A percentile compares a stretch with the other conserved stretches of the same genome.
Evolutionary conservation across 2,888 invertebrate genomes (phyloP).

Genomic region (Gastracanthus pulcherrimus): DNA sequence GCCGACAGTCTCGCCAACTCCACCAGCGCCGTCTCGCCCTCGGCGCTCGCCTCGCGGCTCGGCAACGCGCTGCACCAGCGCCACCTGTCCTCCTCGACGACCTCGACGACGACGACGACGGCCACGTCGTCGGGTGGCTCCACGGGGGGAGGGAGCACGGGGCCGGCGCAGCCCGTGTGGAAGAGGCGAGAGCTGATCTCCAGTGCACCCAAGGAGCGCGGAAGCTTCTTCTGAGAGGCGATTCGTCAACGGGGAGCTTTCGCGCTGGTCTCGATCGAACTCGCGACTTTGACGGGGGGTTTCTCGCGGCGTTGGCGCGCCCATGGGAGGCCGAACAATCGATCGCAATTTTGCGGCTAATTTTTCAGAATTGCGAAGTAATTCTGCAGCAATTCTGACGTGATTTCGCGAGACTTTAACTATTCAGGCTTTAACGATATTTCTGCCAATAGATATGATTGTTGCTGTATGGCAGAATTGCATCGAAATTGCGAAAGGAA

Average conservation of each 20-base stretch:
- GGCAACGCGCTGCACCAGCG: neutral
- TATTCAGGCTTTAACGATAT: too few species aligned
- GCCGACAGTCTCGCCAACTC: slow-evolving; percentile 76
- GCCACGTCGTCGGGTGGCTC: slow-evolving; percentile 14
- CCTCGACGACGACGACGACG: neutral
- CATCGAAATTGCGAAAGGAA: too few species aligned
- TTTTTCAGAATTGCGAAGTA: too few species aligned
- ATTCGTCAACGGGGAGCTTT: neutral
- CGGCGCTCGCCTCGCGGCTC: slow-evolving; percentile 13
- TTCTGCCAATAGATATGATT: too few species aligned
- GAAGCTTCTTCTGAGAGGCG: slow-evolving; percentile 42
- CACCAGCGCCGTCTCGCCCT: slow-evolving; percentile 48
- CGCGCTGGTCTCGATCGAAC: neutral
- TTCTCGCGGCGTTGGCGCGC: slow-evolving; percentile 41
- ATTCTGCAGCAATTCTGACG: too few species aligned
- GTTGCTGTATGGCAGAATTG: too few species aligned
- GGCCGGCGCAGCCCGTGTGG: slow-evolving; percentile 81
- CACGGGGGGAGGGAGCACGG: slow-evolving; percentile 20
- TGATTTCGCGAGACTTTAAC: too few species aligned
- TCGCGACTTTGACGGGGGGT: neutral
- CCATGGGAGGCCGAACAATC: too few species aligned
- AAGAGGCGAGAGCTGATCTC: slow-evolving; percentile 90
- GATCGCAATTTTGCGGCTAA: too few species aligned
- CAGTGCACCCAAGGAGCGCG: slow-evolving; percentile 81
- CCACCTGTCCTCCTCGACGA: neutral